A percentile compares a stretch with the other conserved stretches of the same genome.
Conservation (phyloP, 2,888 invertebrate genomes). For the Pollenia labialis region DNA sequence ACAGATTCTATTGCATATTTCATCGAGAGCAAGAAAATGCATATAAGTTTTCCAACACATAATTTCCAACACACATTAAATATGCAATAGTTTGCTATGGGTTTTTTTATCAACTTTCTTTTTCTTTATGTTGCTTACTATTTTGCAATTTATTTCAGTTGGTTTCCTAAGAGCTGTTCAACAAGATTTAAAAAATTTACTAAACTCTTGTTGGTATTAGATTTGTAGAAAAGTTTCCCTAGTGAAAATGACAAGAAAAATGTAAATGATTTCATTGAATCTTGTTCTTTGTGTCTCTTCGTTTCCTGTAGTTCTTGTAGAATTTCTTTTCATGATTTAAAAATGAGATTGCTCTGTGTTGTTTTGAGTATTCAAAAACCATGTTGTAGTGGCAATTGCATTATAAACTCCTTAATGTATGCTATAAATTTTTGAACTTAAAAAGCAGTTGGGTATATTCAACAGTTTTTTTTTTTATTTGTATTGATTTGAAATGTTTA, state of each 20-base stretch:
- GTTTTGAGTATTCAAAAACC: background rate
- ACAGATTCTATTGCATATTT: conserved; percentile 1
- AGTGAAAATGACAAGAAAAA: conserved; percentile 11
- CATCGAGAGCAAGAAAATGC: conserved; percentile 2
- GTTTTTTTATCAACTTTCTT: background rate
- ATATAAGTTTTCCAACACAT: conserved; percentile 36
- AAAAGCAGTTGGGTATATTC: background rate
- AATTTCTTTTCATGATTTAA: conserved; percentile 5
- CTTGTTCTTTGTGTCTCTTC: background rate
- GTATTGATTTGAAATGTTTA: background rate
- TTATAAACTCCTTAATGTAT: conserved; percentile 33
- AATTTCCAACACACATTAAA: too few species aligned
- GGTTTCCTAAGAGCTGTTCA: conserved; percentile 10
- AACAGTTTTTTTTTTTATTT: conserved; percentile 3
- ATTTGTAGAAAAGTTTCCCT: conserved; percentile 26
- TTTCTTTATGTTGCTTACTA: background rate
- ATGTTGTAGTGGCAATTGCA: background rate
- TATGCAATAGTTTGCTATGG: conserved; percentile 56
- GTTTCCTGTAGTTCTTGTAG: background rate
- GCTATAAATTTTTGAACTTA: conserved; percentile 23
- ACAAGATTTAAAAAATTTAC: background rate
- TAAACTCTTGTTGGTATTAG: background rate
- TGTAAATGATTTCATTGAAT: conserved; percentile 40
- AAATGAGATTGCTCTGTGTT: background rate
- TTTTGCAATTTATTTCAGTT: conserved; percentile 17